Evolutionary conservation across 2,113 vertebrate species (phyloP).

Genomic region (Pomatostomus ruficeps): DNA sequence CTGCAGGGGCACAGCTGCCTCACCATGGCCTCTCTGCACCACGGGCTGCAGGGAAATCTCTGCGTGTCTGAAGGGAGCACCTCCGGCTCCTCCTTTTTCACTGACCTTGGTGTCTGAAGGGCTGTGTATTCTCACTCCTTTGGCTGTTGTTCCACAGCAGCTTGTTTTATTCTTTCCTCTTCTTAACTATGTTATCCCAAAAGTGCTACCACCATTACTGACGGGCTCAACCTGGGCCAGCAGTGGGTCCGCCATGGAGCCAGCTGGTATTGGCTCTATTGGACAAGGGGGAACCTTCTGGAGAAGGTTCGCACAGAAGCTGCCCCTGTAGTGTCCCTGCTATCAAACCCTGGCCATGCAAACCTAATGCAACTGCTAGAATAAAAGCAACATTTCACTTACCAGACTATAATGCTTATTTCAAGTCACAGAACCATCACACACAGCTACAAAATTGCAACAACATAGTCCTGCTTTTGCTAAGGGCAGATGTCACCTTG

Average conservation of each 20-base stretch:
- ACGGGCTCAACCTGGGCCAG: not conserved
- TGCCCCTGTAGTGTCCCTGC: not conserved
- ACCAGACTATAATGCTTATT: not conserved
- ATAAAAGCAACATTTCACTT: not conserved
- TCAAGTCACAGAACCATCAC: not conserved
- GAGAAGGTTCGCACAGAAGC: not conserved
- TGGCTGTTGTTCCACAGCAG: not conserved
- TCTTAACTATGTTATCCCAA: not conserved
- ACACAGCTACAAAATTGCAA: not conserved
- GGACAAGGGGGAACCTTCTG: not conserved
- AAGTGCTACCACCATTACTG: no score
- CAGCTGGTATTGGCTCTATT: not conserved
- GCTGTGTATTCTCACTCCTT: not conserved
- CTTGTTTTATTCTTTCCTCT: not conserved
- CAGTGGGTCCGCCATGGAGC: accelerated
- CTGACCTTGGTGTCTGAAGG: not conserved
- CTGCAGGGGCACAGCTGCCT: not conserved
- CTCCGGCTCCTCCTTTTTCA: not conserved
- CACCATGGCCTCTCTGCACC: not conserved
- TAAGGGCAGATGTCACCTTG: not conserved
- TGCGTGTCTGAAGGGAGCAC: not conserved
- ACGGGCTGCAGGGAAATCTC: not conserved
- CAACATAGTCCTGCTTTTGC: not conserved
- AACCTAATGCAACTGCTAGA: not conserved
- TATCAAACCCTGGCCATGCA: not conserved